Evolutionary conservation across 2,797 vertebrate species (phyloP), one percentile per base, ranked within the genome.

Genomic region (Setipinna tenuifilis): DNA sequence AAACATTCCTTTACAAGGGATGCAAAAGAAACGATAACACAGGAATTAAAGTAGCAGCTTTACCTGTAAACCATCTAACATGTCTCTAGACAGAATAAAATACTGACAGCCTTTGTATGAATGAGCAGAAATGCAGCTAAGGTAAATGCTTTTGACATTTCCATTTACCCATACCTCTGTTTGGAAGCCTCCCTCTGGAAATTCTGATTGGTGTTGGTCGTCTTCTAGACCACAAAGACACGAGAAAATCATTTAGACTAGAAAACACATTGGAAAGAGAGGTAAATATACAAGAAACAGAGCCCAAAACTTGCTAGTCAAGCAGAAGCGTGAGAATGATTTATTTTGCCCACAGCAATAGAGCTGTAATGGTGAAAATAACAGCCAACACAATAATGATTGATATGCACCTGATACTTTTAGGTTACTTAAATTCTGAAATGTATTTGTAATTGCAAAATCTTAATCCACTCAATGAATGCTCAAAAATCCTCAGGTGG

Each of bases 141-240:
- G 19, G 19, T 2, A 78, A 78, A 78, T 9, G 28, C 31, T 6
- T 7, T 12, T 75, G 28, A 75, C 31, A 35, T 75, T 35, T 75
- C 16, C 62, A 31, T 71, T 35, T 31, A 28, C 16, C 71, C 71
- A 44, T 78, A 78, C 71, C 71, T 78, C 71, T 44, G 71, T 44
- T 78, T 78, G 71, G 35, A 31, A 21, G 5, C 10, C 31, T 31
- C 16, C 17, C 17, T 78, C 71, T 19, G 71, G 71, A 10, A 35
- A 41, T 41, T 78, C 6, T 78, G 71, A 44, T 35, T 44, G 71
- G 35, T 78, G 35, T 17, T 78, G 71, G 71, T 78, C 31, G 19
- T 10, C 71, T 78, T 44, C 71, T 78, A n/a, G 35, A 78, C 21
- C 1, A 21, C 35, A 78, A 44, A 78, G 71, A 41, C 16, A 44